A percentile compares a stretch with the other conserved stretches of the same genome.
Conservation (phyloP, 2,797 vertebrate genomes). For the Agapornis canus region DNA sequence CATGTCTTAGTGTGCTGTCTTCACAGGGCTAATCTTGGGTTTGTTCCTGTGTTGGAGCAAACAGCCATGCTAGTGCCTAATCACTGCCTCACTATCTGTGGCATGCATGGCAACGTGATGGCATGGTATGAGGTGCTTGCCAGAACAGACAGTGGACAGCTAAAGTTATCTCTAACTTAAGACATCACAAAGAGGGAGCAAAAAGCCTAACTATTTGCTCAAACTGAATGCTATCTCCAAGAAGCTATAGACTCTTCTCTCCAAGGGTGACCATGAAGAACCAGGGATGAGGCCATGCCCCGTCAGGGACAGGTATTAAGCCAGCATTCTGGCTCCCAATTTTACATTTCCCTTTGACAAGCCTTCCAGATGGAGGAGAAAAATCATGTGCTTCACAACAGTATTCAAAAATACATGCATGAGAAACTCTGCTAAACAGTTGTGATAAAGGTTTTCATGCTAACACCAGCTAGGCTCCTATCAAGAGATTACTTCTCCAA, state of each 20-base stretch:
- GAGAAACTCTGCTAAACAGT: background rate
- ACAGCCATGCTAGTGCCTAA: accelerated
- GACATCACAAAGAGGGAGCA: background rate
- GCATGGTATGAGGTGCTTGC: accelerated
- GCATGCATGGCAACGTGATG: accelerated
- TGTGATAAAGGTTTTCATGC: background rate
- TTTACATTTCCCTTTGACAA: background rate
- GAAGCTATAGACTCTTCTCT: background rate
- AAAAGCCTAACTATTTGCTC: background rate
- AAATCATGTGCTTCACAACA: background rate
- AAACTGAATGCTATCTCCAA: background rate
- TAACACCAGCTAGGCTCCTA: background rate
- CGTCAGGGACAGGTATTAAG: background rate
- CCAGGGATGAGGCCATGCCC: accelerated
- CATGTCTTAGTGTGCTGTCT: accelerated
- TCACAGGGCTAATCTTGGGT: background rate
- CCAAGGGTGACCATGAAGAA: accelerated
- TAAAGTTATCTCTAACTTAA: accelerated
- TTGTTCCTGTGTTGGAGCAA: background rate
- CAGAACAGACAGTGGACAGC: background rate
- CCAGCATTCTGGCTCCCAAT: background rate
- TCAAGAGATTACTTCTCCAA: background rate
- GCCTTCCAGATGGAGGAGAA: background rate
- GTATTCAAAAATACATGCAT: background rate
- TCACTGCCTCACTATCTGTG: background rate